A percentile compares a stretch with the other conserved stretches of the same genome.
These are phyloP conservation scores for Drosophila simulans DNA, from an alignment of 1,140 invertebrate species.

Conservation along the genomic window DNA sequence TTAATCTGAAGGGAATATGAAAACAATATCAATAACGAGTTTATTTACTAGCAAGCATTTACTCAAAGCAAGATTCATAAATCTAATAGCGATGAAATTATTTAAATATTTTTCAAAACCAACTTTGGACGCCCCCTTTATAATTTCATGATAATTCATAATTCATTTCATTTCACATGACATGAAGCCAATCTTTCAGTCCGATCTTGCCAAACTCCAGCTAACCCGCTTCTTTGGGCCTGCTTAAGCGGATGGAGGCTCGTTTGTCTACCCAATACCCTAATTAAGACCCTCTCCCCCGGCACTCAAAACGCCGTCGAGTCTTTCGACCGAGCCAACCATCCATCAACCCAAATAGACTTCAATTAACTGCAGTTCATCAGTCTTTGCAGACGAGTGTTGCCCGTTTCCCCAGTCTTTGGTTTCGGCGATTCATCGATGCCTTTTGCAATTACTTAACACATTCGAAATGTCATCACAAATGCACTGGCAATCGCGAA, in stretches of 20 bases:
- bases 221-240: conserved; percentile 10
- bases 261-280: conserved; percentile 12
- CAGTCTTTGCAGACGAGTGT: conserved; percentile 1
- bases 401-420: conserved; percentile 6
- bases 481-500: conserved; percentile 33
- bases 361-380: conserved; percentile 44
- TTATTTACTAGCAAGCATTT: too few relatives aligned
- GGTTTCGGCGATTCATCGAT: conserved; percentile 39
- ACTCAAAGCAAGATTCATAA: too few relatives aligned
- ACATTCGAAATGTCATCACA: conserved; percentile 38
- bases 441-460: conserved; percentile 56
- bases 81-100: neutral
- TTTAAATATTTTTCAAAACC: neutral
- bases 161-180: too few relatives aligned
- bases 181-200: neutral
- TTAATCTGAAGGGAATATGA: neutral
- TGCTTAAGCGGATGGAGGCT: neutral
- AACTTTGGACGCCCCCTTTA: neutral
- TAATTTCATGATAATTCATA: too few relatives aligned
- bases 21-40: too few relatives aligned
- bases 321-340: conserved; percentile 3
- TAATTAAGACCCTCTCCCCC: conserved; percentile 36
- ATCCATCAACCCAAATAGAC: conserved; percentile 50
- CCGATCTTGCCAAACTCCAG: conserved; percentile 19
- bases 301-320: conserved; percentile 10